Evolutionary conservation across 2,113 vertebrate genomes (phyloP), one percentile per base, ranked within the genome.

Genomic region (Hippocampus barbouri): DNA sequence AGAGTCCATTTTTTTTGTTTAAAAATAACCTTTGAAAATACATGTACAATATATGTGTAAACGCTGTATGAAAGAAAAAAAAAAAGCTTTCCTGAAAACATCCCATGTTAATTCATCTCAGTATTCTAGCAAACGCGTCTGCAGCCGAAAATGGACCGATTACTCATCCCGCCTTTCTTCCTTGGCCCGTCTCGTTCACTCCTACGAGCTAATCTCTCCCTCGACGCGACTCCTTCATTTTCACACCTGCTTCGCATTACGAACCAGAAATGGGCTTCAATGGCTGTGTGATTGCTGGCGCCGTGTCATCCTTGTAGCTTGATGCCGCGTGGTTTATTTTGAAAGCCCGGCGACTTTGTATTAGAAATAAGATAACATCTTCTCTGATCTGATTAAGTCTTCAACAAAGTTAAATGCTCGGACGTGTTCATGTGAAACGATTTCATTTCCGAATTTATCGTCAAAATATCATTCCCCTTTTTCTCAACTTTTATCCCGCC

Each of bases 161-260:
- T 45, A 23, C 41, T 65, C 62, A 43, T 65, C 40, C 11, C 1
- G 38, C 23, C 62, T 65, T 43, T n/a, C 62, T 64, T 64, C 62
- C 38, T 41, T 38, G 41, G 11, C n/a, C 62, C 15, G 3, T 64
- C 63, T 66, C 0, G 10, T 15, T 47, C 41, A 45, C 43, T 27
- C 63, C 20, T 41, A 45, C 14, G 30, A 6, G 12, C 59, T 18
- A 8, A 60, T 18, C 15, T 60, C n/a, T 47, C 23, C n/a, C n/a
- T 2, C 1, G 14, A 18, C n/a, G 18, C 41, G 14, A 16, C 59
- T 60, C 8, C 59, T 60, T 34, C 14, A 34, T 60, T 60, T 60
- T 16, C 30, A 47, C 64, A 66, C 41, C 41, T 66, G 64, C 41
- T 25, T 45, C 64, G 16, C 64, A 66, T 66, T 66, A 45, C 23